Evolutionary conservation across 2,113 vertebrate species (phyloP).

Genomic region (Cercocebus atys): DNA sequence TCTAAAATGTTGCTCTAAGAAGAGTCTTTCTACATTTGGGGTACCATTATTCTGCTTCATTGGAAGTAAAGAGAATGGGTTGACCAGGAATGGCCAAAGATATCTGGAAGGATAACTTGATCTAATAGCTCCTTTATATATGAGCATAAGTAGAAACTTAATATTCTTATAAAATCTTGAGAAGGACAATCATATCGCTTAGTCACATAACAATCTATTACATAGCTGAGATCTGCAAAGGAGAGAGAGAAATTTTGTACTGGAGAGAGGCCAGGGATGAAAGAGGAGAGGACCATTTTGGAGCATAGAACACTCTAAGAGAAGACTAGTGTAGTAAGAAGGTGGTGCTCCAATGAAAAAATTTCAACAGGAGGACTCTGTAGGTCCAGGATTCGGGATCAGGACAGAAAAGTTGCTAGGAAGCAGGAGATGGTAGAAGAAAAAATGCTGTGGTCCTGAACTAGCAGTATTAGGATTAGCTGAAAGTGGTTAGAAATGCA

Average conservation of each 20-base stretch:
- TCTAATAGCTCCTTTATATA: not conserved
- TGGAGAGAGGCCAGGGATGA: not conserved
- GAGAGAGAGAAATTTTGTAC: not conserved
- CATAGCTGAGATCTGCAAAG: not conserved
- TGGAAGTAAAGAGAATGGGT: not conserved
- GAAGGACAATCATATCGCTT: not conserved
- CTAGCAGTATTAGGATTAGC: not conserved
- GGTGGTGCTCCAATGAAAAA: not conserved
- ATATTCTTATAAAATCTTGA: not conserved
- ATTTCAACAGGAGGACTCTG: too few species aligned
- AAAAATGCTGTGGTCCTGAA: not conserved
- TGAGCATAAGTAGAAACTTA: not conserved
- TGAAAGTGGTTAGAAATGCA: not conserved
- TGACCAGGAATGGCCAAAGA: not conserved
- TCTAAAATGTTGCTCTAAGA: not conserved
- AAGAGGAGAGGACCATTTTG: not conserved
- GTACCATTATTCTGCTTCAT: not conserved
- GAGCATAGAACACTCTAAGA: not conserved
- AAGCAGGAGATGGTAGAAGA: not conserved
- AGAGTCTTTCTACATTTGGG: not conserved
- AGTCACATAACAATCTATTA: not conserved
- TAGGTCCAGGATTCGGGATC: fast-evolving
- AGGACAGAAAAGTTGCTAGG: not conserved
- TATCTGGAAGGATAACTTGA: not conserved
- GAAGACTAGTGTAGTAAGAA: not conserved